Evolutionary conservation across 2,113 vertebrate species (phyloP).

Genomic region (Dasyornis broadbenti): DNA sequence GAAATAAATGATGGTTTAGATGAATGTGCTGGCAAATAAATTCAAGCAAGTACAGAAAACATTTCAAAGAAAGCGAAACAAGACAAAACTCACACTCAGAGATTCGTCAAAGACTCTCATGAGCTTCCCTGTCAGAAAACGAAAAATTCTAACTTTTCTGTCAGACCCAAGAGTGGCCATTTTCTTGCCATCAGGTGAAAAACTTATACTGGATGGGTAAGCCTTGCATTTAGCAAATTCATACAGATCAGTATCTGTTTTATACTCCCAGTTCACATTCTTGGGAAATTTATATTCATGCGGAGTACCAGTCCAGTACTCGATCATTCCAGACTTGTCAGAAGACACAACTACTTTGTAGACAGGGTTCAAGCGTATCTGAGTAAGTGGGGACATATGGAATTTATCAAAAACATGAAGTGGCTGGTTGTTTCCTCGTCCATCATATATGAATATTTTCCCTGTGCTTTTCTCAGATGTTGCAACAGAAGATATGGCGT

Average conservation of each 20-base stretch:
- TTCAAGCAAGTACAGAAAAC: background rate
- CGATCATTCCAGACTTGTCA: constrained; percentile 95
- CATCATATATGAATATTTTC: constrained; percentile 95
- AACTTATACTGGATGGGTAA: constrained; percentile 88
- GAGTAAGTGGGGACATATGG: constrained; percentile 85
- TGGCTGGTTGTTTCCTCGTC: constrained; percentile 85
- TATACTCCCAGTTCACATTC: constrained; percentile 91
- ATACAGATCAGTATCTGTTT: constrained; percentile 97
- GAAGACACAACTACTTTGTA: constrained; percentile 90
- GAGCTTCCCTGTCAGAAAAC: constrained; percentile 93
- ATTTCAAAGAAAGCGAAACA: background rate
- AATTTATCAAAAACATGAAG: constrained; percentile 91
- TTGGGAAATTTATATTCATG: constrained; percentile 91
- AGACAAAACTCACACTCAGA: constrained; percentile 81
- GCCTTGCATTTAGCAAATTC: constrained; percentile 96
- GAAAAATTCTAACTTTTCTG: constrained; percentile 95
- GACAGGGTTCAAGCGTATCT: constrained; percentile 87
- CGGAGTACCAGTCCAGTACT: constrained; percentile 95
- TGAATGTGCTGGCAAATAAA: background rate
- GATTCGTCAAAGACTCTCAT: constrained; percentile 97
- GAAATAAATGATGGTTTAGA: background rate
- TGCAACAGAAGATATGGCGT: constrained; percentile 93
- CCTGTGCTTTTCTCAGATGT: constrained; percentile 95
- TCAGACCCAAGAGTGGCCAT: constrained; percentile 95
- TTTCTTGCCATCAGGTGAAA: constrained; percentile 92